These are phyloP conservation scores for Bedellia somnulentella DNA, from an alignment of 2,888 invertebrate genomes.

Conservation along the genomic window DNA sequence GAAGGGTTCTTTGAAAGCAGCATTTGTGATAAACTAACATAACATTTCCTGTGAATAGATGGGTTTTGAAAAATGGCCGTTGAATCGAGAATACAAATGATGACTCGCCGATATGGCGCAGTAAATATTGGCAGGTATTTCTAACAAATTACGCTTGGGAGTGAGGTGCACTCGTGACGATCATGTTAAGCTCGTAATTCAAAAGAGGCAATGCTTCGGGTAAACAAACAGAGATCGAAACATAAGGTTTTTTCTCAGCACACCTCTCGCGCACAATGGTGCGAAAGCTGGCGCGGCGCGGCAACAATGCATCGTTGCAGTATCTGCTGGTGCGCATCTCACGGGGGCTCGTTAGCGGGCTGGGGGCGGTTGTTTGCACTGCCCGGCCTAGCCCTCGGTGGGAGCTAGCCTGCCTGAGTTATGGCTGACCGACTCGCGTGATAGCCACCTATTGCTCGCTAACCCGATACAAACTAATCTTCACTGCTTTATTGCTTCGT, in stretches of 20 bases:
- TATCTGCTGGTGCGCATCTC: constrained; percentile 48
- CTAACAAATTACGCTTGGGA: too few species aligned
- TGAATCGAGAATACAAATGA: too few species aligned
- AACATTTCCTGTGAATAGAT: too few species aligned
- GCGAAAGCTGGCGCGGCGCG: constrained; percentile 54
- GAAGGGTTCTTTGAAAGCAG: constrained; percentile 49
- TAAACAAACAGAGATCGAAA: constrained; percentile 53
- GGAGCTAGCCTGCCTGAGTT: constrained; percentile 26
- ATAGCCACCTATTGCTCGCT: constrained; percentile 15
- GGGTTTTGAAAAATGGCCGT: too few species aligned
- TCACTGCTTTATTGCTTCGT: too few species aligned
- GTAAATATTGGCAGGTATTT: too few species aligned
- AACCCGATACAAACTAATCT: background rate
- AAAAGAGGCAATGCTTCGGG: constrained; percentile 20
- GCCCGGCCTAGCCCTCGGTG: constrained; percentile 15
- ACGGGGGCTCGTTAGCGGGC: constrained; percentile 49
- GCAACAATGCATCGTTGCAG: constrained; percentile 48
- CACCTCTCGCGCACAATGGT: constrained; percentile 47
- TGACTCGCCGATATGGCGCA: too few species aligned
- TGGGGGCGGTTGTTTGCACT: constrained; percentile 44
- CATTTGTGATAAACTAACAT: constrained; percentile 37
- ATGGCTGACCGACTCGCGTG: constrained; percentile 19
- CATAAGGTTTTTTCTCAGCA: constrained; percentile 35
- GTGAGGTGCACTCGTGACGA: too few species aligned
- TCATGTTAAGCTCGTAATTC: constrained; percentile 19